Base-by-base conservation (phyloP, 2,113 vertebrate species). In the Nothobranchius furzeri region DNA sequence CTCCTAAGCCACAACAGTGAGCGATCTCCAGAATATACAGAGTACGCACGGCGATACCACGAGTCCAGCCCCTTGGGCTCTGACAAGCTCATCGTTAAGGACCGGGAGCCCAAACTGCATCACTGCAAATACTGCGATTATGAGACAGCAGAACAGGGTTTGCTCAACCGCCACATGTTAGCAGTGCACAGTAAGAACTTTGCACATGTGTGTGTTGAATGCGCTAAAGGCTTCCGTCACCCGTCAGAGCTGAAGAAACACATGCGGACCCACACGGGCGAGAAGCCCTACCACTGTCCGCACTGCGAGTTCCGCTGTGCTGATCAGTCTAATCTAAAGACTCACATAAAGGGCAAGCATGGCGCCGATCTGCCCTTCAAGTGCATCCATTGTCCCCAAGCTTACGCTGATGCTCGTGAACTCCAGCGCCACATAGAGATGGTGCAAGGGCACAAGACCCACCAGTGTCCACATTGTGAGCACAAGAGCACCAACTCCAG, bases 401-500 rank as follows among this genome's bases (percentile, higher is more conserved):
- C 96, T 0, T 99, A 98, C 35, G 84, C 95, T 4, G 96, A 99
- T 1, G 96, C 98, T 47, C 94, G 94, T 64, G 98, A 99, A 82
- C 95, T 99, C 78, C 95, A 95, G 56, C 93, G 94, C 75, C 98
- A 99, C 86, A 92, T 92, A 13, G 97, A 99, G 73, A 92, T 97
- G 49, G 96, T 98, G 80, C 98, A 99, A 90, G 98, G 96, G 85
- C 98, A 99, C 89, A 99, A 98, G 92, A 97, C 96, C 80, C 98
- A 99, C 59, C 98, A 97, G 90, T 99, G 97, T 83, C 95, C 97
- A 14, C 98, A 99, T 54, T 99, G 98, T 89, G 98, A 99, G 84
- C 98, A 99, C 88, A 99, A 99, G 92, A 99, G 98, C 93, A 99
- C 97, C 91, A 99, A 99, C 83, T 98, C 98, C 51, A 98, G 96